These are phyloP conservation scores for Astur gentilis DNA, from an alignment of 2,113 vertebrate species.

Conservation along the genomic window DNA sequence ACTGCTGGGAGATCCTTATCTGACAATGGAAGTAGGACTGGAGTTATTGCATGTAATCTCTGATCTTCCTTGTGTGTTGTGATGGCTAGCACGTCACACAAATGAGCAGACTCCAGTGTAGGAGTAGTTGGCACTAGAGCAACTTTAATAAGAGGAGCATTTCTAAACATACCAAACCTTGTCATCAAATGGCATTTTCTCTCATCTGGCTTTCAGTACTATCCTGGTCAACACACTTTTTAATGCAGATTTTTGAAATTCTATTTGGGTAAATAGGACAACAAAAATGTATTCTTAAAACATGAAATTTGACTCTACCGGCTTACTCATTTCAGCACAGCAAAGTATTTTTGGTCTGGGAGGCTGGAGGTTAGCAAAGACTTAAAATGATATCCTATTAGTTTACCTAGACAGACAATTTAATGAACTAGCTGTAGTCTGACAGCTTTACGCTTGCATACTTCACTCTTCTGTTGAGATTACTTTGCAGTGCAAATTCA, in stretches of 20 bases:
- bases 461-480: neutral
- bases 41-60: neutral
- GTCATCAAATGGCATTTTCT: neutral
- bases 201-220: neutral
- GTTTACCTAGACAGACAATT: neutral
- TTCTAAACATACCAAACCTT: neutral
- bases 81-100: neutral
- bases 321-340: neutral
- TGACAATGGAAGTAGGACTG: neutral
- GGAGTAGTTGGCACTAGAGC: neutral
- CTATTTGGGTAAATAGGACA: neutral
- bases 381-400: neutral
- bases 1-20: neutral
- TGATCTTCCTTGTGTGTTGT: neutral
- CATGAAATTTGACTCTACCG: neutral
- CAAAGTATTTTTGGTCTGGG: neutral
- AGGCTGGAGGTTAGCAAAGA: neutral
- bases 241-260: neutral
- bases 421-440: neutral
- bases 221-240: neutral
- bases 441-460: neutral
- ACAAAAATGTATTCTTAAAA: neutral
- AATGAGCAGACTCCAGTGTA: neutral
- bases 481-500: neutral
- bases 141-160: conserved; percentile 10